phyloP scores from a whole-genome alignment of 92 coral and sea anemone species.

The Umimayanthus kanabou region DNA sequence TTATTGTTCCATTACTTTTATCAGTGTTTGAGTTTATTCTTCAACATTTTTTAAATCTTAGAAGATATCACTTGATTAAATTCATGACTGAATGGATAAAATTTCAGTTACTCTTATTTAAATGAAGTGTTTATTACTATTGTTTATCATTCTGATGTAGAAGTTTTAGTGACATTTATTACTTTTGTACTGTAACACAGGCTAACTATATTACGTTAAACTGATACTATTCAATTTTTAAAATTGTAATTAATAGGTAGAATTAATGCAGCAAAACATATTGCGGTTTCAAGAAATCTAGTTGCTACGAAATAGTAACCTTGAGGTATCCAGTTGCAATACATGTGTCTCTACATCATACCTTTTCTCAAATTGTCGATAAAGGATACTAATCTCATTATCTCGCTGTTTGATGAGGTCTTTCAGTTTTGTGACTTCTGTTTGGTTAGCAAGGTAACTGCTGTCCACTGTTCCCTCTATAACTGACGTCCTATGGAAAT shows the following conservation, averaged over 20 bases:
- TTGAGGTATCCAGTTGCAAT: background rate
- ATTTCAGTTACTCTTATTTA: background rate
- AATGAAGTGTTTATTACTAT: too few relatives aligned
- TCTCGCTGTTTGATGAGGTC: constrained; percentile 95
- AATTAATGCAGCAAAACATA: too few relatives aligned
- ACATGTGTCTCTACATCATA: background rate
- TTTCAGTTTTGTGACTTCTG: constrained; percentile 84
- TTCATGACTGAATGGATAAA: background rate
- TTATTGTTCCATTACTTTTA: background rate
- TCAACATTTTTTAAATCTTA: too few relatives aligned
- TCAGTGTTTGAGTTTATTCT: too few relatives aligned
- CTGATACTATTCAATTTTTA: too few relatives aligned
- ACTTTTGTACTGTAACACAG: too few relatives aligned
- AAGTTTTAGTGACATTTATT: too few relatives aligned
- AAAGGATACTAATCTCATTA: constrained; percentile 99
- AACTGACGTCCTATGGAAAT: constrained; percentile 37
- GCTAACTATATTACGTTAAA: too few relatives aligned
- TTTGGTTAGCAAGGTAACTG: constrained; percentile 90
- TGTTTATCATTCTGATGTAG: too few relatives aligned
- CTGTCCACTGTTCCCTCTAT: constrained; percentile 58
- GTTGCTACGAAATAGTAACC: background rate
- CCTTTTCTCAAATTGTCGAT: constrained; percentile 55
- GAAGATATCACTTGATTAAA: background rate
- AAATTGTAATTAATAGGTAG: too few relatives aligned
- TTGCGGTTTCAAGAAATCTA: background rate